Percentiles rank a stretch among this genome's conserved stretches.
Evolutionary conservation across 2,888 invertebrate species (phyloP).

Genomic region (Sarcophaga caerulescens): DNA sequence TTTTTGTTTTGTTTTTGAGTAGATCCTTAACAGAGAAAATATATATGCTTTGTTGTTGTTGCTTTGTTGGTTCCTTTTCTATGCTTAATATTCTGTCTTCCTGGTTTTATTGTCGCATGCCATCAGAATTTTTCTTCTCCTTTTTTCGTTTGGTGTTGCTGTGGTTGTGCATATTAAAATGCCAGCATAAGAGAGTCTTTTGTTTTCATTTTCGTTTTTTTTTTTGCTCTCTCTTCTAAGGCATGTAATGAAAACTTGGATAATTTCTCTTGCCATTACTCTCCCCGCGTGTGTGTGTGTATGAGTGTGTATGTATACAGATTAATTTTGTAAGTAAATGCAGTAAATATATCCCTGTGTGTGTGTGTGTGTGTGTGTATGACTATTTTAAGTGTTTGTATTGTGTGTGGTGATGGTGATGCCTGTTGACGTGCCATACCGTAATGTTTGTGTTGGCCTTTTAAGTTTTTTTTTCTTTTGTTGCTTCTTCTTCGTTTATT

Average conservation of each 20-base stretch:
- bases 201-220: neutral
- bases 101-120: constrained; percentile 64
- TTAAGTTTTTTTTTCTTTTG: neutral
- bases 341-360: neutral
- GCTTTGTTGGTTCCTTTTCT: constrained; percentile 3
- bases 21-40: neutral
- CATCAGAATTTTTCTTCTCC: constrained; percentile 57
- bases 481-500: neutral
- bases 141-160: constrained; percentile 5
- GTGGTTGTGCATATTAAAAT: constrained; percentile 39
- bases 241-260: constrained; percentile 50
- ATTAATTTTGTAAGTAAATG: neutral
- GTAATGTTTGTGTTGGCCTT: constrained; percentile 58
- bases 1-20: neutral
- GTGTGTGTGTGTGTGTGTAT: neutral
- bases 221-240: neutral
- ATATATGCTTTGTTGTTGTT: constrained; percentile 1
- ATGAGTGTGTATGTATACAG: neutral
- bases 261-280: constrained; percentile 13
- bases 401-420: neutral
- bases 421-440: constrained; percentile 58
- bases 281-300: neutral
- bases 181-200: constrained; percentile 41
- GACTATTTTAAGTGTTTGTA: too few relatives aligned
- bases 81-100: constrained; percentile 52